phyloP scores from a whole-genome alignment of 2,113 vertebrate species.

The Nothobranchius kuhntae region DNA sequence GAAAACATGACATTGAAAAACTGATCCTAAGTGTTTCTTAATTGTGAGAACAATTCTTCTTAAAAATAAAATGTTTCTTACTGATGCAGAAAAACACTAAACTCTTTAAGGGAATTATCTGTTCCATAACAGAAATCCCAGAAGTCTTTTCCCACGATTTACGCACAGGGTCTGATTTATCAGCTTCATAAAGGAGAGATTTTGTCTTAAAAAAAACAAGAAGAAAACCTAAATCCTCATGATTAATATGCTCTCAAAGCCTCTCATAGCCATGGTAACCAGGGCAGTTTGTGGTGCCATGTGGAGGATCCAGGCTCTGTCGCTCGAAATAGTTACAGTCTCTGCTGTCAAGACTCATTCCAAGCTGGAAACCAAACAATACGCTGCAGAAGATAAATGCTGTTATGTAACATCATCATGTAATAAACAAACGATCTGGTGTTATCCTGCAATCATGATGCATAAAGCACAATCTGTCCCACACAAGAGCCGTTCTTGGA shows the following conservation, averaged over 20 bases:
- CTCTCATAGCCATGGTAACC: constrained; percentile 77
- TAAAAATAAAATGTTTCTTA: background rate
- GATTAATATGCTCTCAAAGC: constrained; percentile 75
- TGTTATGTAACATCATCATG: background rate
- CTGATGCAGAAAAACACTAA: background rate
- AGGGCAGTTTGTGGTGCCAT: constrained; percentile 71
- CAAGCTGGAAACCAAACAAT: background rate
- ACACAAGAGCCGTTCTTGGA: no score
- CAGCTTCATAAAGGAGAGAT: constrained; percentile 65
- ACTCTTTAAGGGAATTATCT: background rate
- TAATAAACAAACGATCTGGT: no score
- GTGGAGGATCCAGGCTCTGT: constrained; percentile 64
- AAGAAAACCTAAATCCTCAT: constrained; percentile 70
- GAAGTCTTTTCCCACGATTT: constrained; percentile 51
- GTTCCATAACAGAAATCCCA: constrained; percentile 1
- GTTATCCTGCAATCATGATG: no score
- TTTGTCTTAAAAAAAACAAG: constrained; percentile 51
- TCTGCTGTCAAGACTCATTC: background rate
- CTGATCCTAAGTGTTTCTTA: background rate
- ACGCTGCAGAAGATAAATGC: constrained; percentile 3
- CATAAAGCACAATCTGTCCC: no score
- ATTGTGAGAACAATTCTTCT: background rate
- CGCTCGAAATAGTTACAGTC: constrained; percentile 7
- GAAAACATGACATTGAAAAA: background rate
- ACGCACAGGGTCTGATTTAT: constrained; percentile 58